Base-by-base conservation (phyloP, 2,888 invertebrate species). In the Adela reaumurella region DNA sequence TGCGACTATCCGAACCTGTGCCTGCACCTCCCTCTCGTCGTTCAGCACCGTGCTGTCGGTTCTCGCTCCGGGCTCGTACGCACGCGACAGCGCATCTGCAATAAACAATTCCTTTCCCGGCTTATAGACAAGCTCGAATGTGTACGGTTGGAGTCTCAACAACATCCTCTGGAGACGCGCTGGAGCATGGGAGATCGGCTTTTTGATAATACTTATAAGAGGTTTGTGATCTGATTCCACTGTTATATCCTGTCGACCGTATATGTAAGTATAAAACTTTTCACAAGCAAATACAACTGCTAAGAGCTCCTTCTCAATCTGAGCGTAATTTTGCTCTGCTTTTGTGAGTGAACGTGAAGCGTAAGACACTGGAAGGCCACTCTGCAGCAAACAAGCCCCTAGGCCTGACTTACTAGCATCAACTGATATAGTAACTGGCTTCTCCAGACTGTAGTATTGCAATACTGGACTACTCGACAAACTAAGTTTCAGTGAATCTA, bases 241-340 rank as follows among this genome's bases (percentile, higher is more conserved):
- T 2, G 18, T 29, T 48, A 46, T 47, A 46, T 52, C 52, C 10
- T 46, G 17, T 14, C 53, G 35, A 8, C 54, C 53, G 46, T 51
- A 52, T 24, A 54, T 51, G 24, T 54, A 54, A 2, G 43, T 20
- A 24, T 56, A 54, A 46, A 55, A 54, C 16, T 46, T 52, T 41
- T 55, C 55, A 43, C 55, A 55, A 1, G 54, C 56, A 18, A 52
- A 56, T 3, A 55, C 53, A 49, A 52, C 53, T 2, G 57, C 55
- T 28, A 49, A 54, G 5, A 55, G 43, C 42, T 57, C 55, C 46
- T 55, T 54, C 46, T 54, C 55, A 1, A 57, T 55, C 19, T 57
- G 55, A 2, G 55, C 53, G 19, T 54, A 56, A 8, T 24, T 46
- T 47, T 56, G 54, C 41, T 54, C 53, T 14, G 53, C 45, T 41